phyloP scores from a whole-genome alignment of 2,888 invertebrate species.

The Pyrrhopygopsis socrates region DNA sequence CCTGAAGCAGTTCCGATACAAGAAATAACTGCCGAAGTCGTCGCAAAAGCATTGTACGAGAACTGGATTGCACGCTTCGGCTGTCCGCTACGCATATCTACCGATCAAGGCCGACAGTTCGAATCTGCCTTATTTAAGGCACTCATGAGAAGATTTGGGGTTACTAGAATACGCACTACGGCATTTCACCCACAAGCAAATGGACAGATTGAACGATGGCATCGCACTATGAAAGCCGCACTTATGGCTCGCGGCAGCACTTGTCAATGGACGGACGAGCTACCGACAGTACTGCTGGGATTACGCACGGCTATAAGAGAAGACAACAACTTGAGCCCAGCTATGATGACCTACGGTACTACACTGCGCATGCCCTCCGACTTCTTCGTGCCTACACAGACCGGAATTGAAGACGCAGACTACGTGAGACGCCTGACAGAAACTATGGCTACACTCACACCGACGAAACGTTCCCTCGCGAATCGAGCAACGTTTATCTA shows the following conservation, averaged over 20 bases:
- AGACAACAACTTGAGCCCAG: slow-evolving; percentile 35
- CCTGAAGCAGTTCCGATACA: not conserved
- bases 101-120: no score
- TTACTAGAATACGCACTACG: no score
- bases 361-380: slow-evolving; percentile 74
- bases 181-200: no score
- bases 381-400: slow-evolving; percentile 52
- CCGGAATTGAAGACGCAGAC: slow-evolving; percentile 22
- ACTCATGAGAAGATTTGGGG: no score
- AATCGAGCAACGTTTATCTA: slow-evolving; percentile 12
- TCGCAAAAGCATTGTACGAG: not conserved
- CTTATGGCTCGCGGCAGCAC: no score
- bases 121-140: no score
- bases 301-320: no score
- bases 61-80: not conserved
- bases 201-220: no score
- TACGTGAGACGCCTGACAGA: slow-evolving; percentile 34
- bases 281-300: no score
- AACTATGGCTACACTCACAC: slow-evolving; percentile 3
- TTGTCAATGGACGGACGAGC: no score
- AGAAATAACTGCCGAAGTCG: not conserved
- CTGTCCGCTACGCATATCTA: no score
- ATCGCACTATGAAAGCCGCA: no score
- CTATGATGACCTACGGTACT: slow-evolving; percentile 60
- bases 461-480: not conserved